Conservation (phyloP, 2,888 invertebrate genomes). For the Hecatera dysodea region DNA sequence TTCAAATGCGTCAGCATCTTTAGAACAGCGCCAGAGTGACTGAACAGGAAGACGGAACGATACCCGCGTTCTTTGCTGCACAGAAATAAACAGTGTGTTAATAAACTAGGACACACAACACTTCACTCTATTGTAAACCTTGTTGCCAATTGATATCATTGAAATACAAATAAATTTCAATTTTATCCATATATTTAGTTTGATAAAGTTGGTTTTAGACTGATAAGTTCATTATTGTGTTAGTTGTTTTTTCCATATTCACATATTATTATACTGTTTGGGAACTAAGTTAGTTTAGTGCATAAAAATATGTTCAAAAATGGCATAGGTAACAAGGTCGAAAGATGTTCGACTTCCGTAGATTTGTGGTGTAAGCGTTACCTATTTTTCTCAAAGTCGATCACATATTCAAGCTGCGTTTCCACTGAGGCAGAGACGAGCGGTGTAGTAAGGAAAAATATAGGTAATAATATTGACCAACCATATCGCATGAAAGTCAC, state of each 20-base stretch:
- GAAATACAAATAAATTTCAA: neutral
- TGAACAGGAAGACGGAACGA: conserved; percentile 93
- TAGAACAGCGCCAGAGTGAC: conserved; percentile 95
- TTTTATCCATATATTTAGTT: neutral
- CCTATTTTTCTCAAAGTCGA: neutral
- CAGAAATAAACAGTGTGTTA: neutral
- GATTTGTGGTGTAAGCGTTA: neutral
- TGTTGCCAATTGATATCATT: neutral
- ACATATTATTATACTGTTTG: neutral
- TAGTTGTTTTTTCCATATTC: neutral
- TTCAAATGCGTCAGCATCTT: conserved; percentile 94
- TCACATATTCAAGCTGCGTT: neutral
- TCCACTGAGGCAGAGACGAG: neutral
- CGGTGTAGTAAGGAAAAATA: too few species aligned
- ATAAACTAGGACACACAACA: neutral
- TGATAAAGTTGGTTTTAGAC: neutral
- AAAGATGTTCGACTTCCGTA: neutral
- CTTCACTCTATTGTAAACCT: neutral
- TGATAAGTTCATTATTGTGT: neutral
- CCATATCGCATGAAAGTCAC: neutral
- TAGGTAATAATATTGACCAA: too few species aligned
- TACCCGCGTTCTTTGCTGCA: conserved; percentile 76
- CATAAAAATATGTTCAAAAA: too few species aligned
- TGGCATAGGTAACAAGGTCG: neutral
- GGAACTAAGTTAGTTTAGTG: too few species aligned